Percentiles rank a stretch among this genome's conserved stretches.
These are phyloP conservation scores for Lysandra bellargus DNA, from an alignment of 2,888 invertebrate genomes.

Conservation along the genomic window DNA sequence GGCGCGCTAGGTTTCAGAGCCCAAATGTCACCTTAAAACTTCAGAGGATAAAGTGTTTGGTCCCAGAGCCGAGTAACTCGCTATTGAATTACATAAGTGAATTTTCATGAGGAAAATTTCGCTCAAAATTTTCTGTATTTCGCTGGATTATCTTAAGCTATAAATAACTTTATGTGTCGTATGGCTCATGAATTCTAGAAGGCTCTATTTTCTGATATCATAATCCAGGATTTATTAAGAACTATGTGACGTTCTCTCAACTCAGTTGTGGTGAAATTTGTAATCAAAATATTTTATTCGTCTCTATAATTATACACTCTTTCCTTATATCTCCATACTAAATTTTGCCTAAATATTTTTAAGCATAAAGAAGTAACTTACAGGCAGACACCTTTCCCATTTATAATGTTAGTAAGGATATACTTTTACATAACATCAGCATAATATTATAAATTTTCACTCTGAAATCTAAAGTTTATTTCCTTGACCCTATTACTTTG, in stretches of 20 bases:
- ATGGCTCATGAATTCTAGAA: neutral
- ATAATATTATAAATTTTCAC: neutral
- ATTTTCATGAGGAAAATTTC: conserved; percentile 8
- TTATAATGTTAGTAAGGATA: too few species aligned
- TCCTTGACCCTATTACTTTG: conserved; percentile 8
- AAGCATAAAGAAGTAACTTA: too few species aligned
- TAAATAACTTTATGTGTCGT: neutral
- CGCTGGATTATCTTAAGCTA: neutral
- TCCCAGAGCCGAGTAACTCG: neutral
- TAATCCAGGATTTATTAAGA: neutral
- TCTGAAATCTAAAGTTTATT: neutral
- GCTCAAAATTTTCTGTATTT: neutral
- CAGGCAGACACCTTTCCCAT: too few species aligned
- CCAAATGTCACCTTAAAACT: conserved; percentile 17
- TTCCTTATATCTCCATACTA: too few species aligned
- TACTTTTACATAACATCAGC: neutral
- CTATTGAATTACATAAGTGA: conserved; percentile 26
- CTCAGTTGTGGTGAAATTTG: too few species aligned
- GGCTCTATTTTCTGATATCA: neutral
- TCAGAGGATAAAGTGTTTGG: conserved; percentile 15
- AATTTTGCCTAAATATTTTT: too few species aligned
- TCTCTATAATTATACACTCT: too few species aligned
- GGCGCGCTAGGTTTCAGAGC: neutral
- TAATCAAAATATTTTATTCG: too few species aligned
- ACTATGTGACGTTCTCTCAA: too few species aligned